phyloP scores from a whole-genome alignment of 1,140 invertebrate genomes.

The Chymomyza costata region DNA sequence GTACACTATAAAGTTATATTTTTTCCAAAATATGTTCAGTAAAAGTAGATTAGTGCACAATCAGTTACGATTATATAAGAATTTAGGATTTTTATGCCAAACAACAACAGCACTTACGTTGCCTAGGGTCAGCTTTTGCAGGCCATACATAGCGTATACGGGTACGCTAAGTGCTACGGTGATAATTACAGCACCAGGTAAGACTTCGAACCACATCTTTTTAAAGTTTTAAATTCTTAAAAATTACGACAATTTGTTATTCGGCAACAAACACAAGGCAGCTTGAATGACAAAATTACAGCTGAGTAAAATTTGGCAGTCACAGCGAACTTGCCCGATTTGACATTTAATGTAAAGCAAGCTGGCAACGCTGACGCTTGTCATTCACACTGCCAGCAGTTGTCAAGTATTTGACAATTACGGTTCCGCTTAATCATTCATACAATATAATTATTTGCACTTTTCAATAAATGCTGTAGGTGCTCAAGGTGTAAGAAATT shows the following conservation, averaged over 20 bases:
- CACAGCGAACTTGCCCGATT: background rate
- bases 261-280: conserved; percentile 26
- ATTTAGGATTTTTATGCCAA: conserved; percentile 34
- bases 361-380: conserved; percentile 18
- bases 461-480: too few relatives aligned
- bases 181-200: conserved; percentile 79
- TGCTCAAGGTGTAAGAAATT: conserved; percentile 20
- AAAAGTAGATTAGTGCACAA: conserved; percentile 44
- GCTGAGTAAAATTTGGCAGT: conserved; percentile 22
- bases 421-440: conserved; percentile 32
- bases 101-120: conserved; percentile 76
- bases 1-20: conserved; percentile 3
- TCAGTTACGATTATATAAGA: conserved; percentile 67
- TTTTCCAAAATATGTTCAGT: conserved; percentile 42
- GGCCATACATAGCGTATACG: conserved; percentile 77
- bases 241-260: conserved; percentile 11
- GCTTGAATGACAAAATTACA: conserved; percentile 13
- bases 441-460: conserved; percentile 10
- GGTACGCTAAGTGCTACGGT: conserved; percentile 77
- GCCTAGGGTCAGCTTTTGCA: conserved; percentile 78
- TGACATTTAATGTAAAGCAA: conserved; percentile 21
- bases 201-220: conserved; percentile 81
- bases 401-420: conserved; percentile 16
- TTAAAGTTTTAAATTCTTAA: conserved; percentile 3
- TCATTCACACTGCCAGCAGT: background rate